Evolutionary conservation across 2,797 vertebrate genomes (phyloP).

Genomic region (Danio choprae): DNA sequence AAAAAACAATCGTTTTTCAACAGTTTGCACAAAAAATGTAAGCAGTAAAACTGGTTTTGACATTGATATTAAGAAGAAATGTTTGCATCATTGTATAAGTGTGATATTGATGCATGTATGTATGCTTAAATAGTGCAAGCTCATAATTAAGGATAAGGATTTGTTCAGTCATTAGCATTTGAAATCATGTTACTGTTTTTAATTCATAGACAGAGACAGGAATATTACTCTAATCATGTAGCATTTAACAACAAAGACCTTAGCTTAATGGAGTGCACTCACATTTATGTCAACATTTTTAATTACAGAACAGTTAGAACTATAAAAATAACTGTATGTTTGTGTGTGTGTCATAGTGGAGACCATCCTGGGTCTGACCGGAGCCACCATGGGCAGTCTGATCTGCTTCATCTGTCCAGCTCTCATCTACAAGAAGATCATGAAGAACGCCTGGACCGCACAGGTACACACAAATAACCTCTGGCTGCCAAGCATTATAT

Average conservation of each 20-base stretch:
- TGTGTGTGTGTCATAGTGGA: slow-evolving; percentile 82
- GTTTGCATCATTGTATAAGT: neutral
- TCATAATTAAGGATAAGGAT: neutral
- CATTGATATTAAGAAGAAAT: neutral
- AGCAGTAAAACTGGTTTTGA: neutral
- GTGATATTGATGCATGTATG: neutral
- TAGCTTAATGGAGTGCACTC: neutral
- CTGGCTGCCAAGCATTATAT: no score
- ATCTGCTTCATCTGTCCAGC: slow-evolving; percentile 98
- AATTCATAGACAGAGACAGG: neutral
- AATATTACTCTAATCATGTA: neutral
- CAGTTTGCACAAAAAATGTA: neutral
- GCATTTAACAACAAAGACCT: neutral
- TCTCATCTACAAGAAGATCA: slow-evolving; percentile 94
- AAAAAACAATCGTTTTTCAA: neutral
- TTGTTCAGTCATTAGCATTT: neutral
- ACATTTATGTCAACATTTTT: neutral
- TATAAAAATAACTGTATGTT: slow-evolving; percentile 6
- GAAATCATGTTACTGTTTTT: neutral
- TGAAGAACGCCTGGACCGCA: slow-evolving; percentile 87
- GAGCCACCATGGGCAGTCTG: slow-evolving; percentile 97
- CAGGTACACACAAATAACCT: slow-evolving; percentile 78
- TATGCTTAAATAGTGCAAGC: neutral
- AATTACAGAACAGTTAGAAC: neutral
- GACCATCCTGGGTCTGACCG: slow-evolving; percentile 94